phyloP scores from a whole-genome alignment of 2,888 invertebrate species.

The Melieria omissa region DNA sequence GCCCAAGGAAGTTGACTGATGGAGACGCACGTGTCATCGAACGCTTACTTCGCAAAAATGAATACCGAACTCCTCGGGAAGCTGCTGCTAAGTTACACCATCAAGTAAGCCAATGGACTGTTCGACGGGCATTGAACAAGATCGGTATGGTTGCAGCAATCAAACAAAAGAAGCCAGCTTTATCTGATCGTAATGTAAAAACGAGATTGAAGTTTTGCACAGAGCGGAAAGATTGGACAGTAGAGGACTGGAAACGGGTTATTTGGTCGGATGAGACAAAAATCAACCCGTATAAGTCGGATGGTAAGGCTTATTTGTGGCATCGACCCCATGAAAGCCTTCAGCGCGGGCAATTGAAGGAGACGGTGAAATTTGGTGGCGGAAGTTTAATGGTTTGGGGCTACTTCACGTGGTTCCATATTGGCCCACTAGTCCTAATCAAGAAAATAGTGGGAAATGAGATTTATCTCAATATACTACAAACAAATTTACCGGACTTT shows the following conservation, averaged over 20 bases:
- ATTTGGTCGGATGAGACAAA: slow-evolving; percentile 26
- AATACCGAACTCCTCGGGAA: too few species aligned
- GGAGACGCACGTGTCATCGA: too few species aligned
- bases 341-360: slow-evolving; percentile 17
- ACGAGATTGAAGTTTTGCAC: too few species aligned
- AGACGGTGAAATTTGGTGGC: slow-evolving; percentile 38
- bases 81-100: too few species aligned
- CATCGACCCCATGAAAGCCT: not conserved
- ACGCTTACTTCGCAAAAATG: too few species aligned
- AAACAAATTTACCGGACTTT: slow-evolving; percentile 35
- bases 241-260: slow-evolving; percentile 18
- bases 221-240: slow-evolving; percentile 8
- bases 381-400: slow-evolving; percentile 41
- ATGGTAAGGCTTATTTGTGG: slow-evolving; percentile 23
- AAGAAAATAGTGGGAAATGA: slow-evolving; percentile 36
- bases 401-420: slow-evolving; percentile 41
- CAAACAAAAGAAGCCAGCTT: too few species aligned
- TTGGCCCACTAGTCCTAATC: slow-evolving; percentile 31
- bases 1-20: too few species aligned
- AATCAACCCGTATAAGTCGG: slow-evolving; percentile 22
- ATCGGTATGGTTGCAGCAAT: too few species aligned
- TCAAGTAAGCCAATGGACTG: too few species aligned
- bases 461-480: slow-evolving; percentile 33
- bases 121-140: too few species aligned
- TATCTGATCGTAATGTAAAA: too few species aligned